Evolutionary conservation across 2,797 vertebrate genomes (phyloP).

Genomic region (Spea hammondii): DNA sequence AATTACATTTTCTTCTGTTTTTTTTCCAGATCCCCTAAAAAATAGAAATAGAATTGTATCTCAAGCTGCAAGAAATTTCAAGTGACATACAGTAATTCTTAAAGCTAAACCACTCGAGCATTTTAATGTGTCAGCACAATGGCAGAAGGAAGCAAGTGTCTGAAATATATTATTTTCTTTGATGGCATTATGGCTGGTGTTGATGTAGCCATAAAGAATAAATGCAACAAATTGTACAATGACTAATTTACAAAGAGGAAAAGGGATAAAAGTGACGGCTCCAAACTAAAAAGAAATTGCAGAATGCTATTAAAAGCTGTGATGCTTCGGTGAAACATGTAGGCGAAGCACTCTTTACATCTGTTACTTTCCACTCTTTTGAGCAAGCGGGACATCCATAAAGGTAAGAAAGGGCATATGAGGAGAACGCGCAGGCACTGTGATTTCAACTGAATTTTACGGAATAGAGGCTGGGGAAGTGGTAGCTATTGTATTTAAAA

Average conservation of each 20-base stretch:
- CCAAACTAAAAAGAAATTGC: no score
- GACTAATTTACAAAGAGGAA: background rate
- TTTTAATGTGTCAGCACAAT: conserved; percentile 43
- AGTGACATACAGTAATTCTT: conserved; percentile 30
- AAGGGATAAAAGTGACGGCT: background rate
- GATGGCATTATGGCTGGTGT: conserved; percentile 6
- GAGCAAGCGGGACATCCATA: no score
- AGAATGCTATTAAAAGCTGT: no score
- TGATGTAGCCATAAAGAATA: conserved; percentile 26
- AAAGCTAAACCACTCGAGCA: conserved; percentile 26
- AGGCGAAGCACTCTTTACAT: no score
- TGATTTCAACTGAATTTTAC: no score
- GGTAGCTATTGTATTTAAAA: no score
- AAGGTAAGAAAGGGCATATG: no score
- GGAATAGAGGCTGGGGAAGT: no score
- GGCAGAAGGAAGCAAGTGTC: conserved; percentile 13
- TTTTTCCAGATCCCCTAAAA: background rate
- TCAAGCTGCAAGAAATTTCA: conserved; percentile 16
- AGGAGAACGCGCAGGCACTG: no score
- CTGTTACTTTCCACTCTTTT: no score
- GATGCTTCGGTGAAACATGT: no score
- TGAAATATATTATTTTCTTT: conserved; percentile 39
- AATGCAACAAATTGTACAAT: conserved; percentile 27
- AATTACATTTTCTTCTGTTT: background rate
- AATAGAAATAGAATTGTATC: conserved; percentile 19